phyloP scores from a whole-genome alignment of 1,140 invertebrate species.

The Orius laevigatus region DNA sequence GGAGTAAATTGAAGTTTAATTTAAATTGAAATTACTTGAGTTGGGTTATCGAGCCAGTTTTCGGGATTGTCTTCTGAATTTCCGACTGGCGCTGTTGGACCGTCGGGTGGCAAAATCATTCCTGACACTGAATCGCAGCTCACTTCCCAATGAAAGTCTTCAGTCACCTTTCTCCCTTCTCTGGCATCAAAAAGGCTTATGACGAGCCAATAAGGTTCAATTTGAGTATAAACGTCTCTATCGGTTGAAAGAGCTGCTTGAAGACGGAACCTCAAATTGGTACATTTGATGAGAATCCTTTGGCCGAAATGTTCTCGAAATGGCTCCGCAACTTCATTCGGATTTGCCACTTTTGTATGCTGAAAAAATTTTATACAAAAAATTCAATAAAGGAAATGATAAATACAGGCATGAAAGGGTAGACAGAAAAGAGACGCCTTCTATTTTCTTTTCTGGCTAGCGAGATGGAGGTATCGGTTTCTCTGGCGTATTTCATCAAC shows the following conservation, averaged over 20 bases:
- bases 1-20: background rate
- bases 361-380: constrained; percentile 18
- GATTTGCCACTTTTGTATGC: constrained; percentile 22
- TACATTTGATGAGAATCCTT: constrained; percentile 64
- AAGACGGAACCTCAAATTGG: constrained; percentile 61
- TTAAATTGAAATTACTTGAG: constrained; percentile 10
- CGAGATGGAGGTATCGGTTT: constrained; percentile 73
- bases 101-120: constrained; percentile 17
- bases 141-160: constrained; percentile 85
- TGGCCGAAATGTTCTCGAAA: constrained; percentile 74
- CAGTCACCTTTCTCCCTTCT: constrained; percentile 70
- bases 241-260: constrained; percentile 64
- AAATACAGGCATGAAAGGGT: constrained; percentile 42
- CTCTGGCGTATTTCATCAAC: constrained; percentile 72
- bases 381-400: constrained; percentile 7
- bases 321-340: constrained; percentile 35
- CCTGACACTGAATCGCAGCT: constrained; percentile 32
- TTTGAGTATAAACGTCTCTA: constrained; percentile 42
- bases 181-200: constrained; percentile 75
- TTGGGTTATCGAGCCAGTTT: constrained; percentile 13
- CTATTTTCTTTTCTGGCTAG: constrained; percentile 58
- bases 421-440: constrained; percentile 50
- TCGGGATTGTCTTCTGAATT: constrained; percentile 3
- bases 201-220: constrained; percentile 82
- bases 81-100: constrained; percentile 11